Conservation (phyloP, 2,797 vertebrate genomes). For the Tapera naevia region DNA sequence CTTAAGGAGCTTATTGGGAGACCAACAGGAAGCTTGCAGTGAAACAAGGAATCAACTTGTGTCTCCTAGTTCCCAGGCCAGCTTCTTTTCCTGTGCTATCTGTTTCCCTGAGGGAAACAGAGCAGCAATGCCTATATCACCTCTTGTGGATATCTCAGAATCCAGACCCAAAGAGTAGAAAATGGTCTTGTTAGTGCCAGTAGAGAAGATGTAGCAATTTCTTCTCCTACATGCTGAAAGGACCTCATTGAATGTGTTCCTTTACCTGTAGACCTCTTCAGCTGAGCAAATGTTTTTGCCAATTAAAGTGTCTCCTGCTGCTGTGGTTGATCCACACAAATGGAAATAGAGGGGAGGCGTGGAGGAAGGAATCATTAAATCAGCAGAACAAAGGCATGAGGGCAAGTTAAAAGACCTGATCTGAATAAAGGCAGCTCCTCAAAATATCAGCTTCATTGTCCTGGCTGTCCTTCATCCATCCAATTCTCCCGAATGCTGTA, state of each 20-base stretch:
- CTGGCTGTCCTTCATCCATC: conserved; percentile 40
- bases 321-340: conserved; percentile 62
- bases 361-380: conserved; percentile 74
- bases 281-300: conserved; percentile 64
- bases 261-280: conserved; percentile 57
- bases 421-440: conserved; percentile 53
- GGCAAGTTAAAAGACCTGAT: conserved; percentile 65
- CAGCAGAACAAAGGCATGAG: conserved; percentile 67
- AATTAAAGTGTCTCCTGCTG: conserved; percentile 75
- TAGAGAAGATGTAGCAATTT: conserved; percentile 57
- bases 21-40: not conserved
- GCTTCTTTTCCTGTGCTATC: not conserved
- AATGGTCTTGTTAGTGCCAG: conserved; percentile 55
- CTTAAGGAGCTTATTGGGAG: not conserved
- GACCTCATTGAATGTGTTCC: conserved; percentile 62
- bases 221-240: conserved; percentile 49
- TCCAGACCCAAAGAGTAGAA: conserved; percentile 55
- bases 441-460: conserved; percentile 26
- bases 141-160: conserved; percentile 38
- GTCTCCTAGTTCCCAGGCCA: not conserved
- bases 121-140: conserved; percentile 14
- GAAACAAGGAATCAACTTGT: not conserved
- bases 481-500: conserved; percentile 50
- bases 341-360: conserved; percentile 36
- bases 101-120: not conserved